Evolutionary conservation across 2,888 invertebrate species (phyloP), one percentile per base, ranked within the genome.

Genomic region (Balanococcus diminutus): DNA sequence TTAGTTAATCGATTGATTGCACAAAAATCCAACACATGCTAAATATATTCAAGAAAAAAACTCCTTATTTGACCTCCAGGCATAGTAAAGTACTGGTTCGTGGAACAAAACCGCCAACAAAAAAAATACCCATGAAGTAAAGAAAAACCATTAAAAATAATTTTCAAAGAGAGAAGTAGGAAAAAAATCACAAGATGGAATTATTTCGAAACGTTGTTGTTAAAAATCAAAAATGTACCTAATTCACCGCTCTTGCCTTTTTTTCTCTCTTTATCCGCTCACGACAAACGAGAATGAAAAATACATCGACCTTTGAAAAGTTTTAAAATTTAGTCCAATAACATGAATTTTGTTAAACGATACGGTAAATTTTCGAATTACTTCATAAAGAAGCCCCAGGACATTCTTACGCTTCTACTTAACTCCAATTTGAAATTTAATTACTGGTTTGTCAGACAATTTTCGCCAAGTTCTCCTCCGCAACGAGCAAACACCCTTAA

Each of bases 91-190:
- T n/a, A n/a, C n/a, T n/a, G n/a, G n/a, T n/a, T n/a, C n/a, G n/a
- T n/a, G n/a, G n/a, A n/a, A n/a, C n/a, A n/a, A n/a, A n/a, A n/a
- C n/a, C n/a, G n/a, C n/a, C n/a, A 72, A 3, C 31, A 79, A 32
- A 79, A 32, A 79, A 67, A 67, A 61, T 25, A 61, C 61, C 56
- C 67, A 67, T 67, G 28, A 67, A 67, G 28, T 67, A 67, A 16
- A 67, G 67, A 67, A 67, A 67, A 67, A 28, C 25, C 67, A 28
- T 67, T 28, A 67, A 67, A 67, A 28, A 67, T 67, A 67, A 67
- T 67, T 67, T 28, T 67, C 25, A 67, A 67, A 67, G 67, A 67
- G 28, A 28, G 14, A 16, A 67, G 14, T 16, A 67, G 16, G 28
- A 67, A n/a, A n/a, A 56, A 56, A 56, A 19, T 56, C 16, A 67